These are phyloP conservation scores for Scophthalmus maximus DNA, from an alignment of 2,113 vertebrate genomes.

Conservation along the genomic window DNA sequence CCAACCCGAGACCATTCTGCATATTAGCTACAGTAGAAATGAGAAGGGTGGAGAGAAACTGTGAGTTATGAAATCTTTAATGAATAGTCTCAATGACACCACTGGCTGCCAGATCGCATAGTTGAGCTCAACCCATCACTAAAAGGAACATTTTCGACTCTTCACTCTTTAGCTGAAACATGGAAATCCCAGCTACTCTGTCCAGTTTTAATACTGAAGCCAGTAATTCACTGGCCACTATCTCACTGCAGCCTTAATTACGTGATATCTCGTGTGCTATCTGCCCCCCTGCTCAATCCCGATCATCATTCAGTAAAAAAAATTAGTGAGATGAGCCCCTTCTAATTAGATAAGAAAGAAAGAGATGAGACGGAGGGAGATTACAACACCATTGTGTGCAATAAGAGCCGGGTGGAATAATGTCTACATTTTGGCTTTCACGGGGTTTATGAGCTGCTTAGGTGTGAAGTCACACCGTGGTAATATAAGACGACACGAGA, in stretches of 20 bases:
- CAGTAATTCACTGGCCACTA: conserved; percentile 46
- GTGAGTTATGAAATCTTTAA: conserved; percentile 65
- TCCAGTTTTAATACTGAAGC: conserved; percentile 53
- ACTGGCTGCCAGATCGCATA: conserved; percentile 66
- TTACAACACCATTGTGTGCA: conserved; percentile 41
- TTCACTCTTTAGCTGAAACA: conserved; percentile 60
- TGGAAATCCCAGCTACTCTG: conserved; percentile 54
- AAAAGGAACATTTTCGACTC: conserved; percentile 44
- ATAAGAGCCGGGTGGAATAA: conserved; percentile 46
- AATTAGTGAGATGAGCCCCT: conserved; percentile 62
- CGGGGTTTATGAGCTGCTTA: conserved; percentile 50
- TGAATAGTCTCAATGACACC: conserved; percentile 67
- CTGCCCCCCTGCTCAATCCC: conserved; percentile 48
- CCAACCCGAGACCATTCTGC: conserved; percentile 9
- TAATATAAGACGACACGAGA: conserved; percentile 28
- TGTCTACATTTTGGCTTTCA: conserved; percentile 52
- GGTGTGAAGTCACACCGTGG: conserved; percentile 20
- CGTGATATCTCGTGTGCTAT: conserved; percentile 62
- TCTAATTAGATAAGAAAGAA: conserved; percentile 68
- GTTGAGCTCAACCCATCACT: conserved; percentile 69
- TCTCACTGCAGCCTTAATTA: conserved; percentile 69
- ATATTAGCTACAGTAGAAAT: not conserved
- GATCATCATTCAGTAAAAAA: conserved; percentile 53
- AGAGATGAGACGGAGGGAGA: conserved; percentile 25
- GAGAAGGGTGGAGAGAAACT: conserved; percentile 24